A percentile compares a stretch with the other conserved stretches of the same genome.
These are phyloP conservation scores for Drosophila peninsularis DNA, from an alignment of 2,888 invertebrate species.

Conservation along the genomic window DNA sequence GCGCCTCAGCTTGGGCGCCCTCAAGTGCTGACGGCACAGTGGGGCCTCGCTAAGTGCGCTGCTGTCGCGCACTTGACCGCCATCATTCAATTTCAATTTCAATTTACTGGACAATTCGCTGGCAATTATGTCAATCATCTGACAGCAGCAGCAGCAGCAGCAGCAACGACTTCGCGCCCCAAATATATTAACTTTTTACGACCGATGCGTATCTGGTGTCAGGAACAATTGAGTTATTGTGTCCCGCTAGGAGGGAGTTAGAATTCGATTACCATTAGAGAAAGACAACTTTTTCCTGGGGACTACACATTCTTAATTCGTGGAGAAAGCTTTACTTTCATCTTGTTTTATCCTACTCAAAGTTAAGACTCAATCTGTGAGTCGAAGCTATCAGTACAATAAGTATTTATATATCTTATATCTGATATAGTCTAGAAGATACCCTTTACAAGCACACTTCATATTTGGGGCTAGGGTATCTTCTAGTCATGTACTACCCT, in stretches of 20 bases:
- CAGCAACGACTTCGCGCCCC: not conserved
- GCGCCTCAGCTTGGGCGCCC: not conserved
- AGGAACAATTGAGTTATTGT: not conserved
- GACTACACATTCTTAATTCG: not conserved
- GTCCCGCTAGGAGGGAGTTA: not conserved
- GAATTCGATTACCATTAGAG: constrained; percentile 1
- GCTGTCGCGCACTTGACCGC: constrained; percentile 61
- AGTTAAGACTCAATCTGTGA: no score
- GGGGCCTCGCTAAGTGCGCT: constrained; percentile 8
- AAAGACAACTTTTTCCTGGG: not conserved
- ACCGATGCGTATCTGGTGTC: not conserved
- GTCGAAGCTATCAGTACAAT: no score
- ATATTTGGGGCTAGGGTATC: not conserved
- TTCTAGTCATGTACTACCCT: not conserved
- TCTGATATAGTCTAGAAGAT: not conserved
- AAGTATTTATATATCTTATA: not conserved
- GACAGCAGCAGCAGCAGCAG: constrained; percentile 26
- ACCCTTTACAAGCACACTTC: no score
- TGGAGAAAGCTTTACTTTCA: not conserved
- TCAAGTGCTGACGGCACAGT: constrained; percentile 15
- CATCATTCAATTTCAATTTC: constrained; percentile 51
- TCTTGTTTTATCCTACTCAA: no score
- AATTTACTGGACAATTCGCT: constrained; percentile 39
- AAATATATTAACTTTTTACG: not conserved
- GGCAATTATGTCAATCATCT: constrained; percentile 49